Base-by-base conservation (phyloP, 2,113 vertebrate species). In the Sebastes schlegelii region DNA sequence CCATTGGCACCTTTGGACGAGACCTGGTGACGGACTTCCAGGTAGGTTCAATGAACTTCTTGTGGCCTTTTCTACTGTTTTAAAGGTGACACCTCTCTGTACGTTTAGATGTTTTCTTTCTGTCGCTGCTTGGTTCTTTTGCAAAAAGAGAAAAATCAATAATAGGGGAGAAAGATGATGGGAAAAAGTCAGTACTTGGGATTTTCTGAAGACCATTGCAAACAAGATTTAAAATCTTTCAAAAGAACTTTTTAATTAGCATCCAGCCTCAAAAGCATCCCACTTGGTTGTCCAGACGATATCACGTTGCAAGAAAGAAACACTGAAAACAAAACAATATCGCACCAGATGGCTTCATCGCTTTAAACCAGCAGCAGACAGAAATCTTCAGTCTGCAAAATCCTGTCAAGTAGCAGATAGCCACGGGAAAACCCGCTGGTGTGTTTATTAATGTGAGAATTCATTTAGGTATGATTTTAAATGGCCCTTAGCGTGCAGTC, bases 11-110 rank as follows among this genome's bases (percentile, higher is more conserved):
- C 82, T 95, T 98, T 80, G 97, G 97, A 77, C 97, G 97, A 92
- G 98, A 99, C 85, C 94, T 98, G 90, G 95, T 95, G 81, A 96
- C 96, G 0, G 98, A 99, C 94, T 96, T 98, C 93, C 98, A 99
- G 98, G 98, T 99, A 96, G 92, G 96, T 91, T 74, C 13, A 62
- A 23, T 8, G 10, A 1, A 72, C 67, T 4, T 51, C 73, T 79
- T 92, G 74, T 77, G 89, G 80, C 91, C 74, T 90, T 86, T 65
- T 74, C 72, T 85, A 90, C 85, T 83, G 92, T 82, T 92, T 91
- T 55, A 84, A 92, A 64, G 90, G 93, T 95, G 88, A 92, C 92
- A 88, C 92, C 17, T 88, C 89, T 43, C 89, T 43, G 93, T 87
- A 90, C 91, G 68, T 90, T 92, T 64, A 60, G 86, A 93, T 92